Conservation (phyloP, 92 coral and sea anemone species). For the Paramuricea clavata region DNA sequence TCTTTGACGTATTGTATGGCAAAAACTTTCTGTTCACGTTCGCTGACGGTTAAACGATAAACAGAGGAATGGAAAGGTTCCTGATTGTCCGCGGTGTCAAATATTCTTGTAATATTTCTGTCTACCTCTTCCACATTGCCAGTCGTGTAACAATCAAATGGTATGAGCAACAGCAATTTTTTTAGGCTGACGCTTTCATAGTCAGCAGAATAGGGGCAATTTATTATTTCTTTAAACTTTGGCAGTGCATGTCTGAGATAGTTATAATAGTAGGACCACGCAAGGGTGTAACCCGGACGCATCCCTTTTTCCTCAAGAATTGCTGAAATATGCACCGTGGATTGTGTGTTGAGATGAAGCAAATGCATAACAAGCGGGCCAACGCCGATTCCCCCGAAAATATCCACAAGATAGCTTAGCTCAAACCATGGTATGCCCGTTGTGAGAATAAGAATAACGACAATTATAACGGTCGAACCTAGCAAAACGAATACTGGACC, state of each 20-base stretch:
- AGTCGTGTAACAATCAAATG: background rate
- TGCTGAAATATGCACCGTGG: background rate
- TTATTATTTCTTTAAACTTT: background rate
- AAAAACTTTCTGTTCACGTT: background rate
- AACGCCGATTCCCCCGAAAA: background rate
- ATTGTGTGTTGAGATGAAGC: slow-evolving; percentile 15
- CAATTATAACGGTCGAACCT: background rate
- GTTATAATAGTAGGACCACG: slow-evolving; percentile 4
- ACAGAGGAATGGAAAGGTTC: background rate
- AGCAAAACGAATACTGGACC: background rate
- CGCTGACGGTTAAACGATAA: background rate
- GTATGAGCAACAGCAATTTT: background rate
- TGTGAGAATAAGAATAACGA: background rate
- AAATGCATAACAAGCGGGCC: slow-evolving; percentile 13
- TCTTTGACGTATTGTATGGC: background rate
- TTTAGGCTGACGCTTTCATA: background rate
- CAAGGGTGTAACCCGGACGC: background rate
- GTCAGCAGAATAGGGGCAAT: background rate
- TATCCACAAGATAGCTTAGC: background rate
- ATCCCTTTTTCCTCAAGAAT: background rate
- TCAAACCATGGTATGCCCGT: background rate
- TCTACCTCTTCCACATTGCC: background rate
- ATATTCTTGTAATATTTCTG: background rate
- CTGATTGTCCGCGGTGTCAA: background rate
- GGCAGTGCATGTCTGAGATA: slow-evolving; percentile 5